phyloP scores from a whole-genome alignment of 2,113 vertebrate species.

The Phylloscopus trochilus region DNA sequence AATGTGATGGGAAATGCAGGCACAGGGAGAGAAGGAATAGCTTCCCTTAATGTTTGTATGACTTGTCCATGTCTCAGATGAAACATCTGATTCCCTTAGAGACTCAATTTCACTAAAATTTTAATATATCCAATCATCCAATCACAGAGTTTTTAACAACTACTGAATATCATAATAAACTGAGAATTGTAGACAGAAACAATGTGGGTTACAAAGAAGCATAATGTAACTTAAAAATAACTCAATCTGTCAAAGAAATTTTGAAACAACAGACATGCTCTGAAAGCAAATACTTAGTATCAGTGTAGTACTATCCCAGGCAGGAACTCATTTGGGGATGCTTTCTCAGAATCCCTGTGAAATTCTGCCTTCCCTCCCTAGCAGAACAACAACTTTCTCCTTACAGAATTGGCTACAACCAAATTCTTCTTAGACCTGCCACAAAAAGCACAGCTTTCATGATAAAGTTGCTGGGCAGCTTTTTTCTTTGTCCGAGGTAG shows the following conservation, averaged over 20 bases:
- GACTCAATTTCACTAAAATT: background rate
- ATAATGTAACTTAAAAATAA: background rate
- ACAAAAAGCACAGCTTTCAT: background rate
- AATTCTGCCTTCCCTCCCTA: background rate
- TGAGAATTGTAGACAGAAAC: background rate
- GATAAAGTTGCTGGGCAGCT: background rate
- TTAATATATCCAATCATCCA: background rate
- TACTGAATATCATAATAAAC: background rate
- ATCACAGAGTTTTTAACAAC: background rate
- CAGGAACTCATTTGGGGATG: background rate
- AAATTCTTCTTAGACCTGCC: background rate
- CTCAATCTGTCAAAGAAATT: background rate
- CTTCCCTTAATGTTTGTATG: background rate
- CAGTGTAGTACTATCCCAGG: background rate
- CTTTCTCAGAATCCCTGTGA: background rate
- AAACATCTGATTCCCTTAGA: background rate
- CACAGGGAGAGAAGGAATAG: background rate
- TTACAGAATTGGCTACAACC: background rate
- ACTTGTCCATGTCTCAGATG: background rate
- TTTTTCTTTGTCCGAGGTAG: background rate
- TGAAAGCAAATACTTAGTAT: background rate
- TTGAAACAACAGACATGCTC: background rate
- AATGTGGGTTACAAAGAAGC: background rate
- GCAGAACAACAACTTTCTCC: background rate
- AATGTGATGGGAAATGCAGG: background rate